A percentile compares a stretch with the other conserved stretches of the same genome.
phyloP scores from a whole-genome alignment of 2,888 invertebrate species.

The Harmothoe impar region DNA sequence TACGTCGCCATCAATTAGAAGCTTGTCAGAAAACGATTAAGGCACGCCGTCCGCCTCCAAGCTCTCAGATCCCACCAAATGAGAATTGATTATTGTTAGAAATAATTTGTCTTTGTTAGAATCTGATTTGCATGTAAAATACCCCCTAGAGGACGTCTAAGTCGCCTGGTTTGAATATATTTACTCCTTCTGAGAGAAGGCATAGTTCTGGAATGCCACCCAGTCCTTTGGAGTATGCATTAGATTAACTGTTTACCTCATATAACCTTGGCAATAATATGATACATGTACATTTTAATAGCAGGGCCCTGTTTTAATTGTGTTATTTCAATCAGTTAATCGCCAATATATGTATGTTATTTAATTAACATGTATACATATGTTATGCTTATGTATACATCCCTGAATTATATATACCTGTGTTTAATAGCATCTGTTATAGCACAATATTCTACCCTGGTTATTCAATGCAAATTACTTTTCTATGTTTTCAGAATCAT shows the following conservation, averaged over 20 bases:
- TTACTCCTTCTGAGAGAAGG: background rate
- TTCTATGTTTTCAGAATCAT: constrained; percentile 46
- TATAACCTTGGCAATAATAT: background rate
- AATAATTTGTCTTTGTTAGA: constrained; percentile 58
- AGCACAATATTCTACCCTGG: background rate
- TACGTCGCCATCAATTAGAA: constrained; percentile 56
- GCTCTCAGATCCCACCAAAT: constrained; percentile 41
- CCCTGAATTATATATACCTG: background rate
- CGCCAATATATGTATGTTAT: background rate
- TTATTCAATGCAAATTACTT: no score
- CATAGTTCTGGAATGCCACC: background rate
- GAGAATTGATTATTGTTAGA: constrained; percentile 60
- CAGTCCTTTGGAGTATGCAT: background rate
- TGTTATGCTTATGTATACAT: background rate
- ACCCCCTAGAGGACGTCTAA: constrained; percentile 43
- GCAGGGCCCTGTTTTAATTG: background rate
- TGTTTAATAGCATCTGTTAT: background rate
- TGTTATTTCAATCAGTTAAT: background rate
- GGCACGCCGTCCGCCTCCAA: constrained; percentile 1
- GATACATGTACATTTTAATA: background rate
- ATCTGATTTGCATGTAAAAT: constrained; percentile 61
- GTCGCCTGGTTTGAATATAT: constrained; percentile 48
- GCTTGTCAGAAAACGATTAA: constrained; percentile 60
- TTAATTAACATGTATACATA: background rate
- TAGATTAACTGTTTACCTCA: background rate